A percentile compares a stretch with the other conserved stretches of the same genome.
These are phyloP conservation scores for Abrostola triplasia DNA, from an alignment of 2,888 invertebrate species.

Conservation along the genomic window DNA sequence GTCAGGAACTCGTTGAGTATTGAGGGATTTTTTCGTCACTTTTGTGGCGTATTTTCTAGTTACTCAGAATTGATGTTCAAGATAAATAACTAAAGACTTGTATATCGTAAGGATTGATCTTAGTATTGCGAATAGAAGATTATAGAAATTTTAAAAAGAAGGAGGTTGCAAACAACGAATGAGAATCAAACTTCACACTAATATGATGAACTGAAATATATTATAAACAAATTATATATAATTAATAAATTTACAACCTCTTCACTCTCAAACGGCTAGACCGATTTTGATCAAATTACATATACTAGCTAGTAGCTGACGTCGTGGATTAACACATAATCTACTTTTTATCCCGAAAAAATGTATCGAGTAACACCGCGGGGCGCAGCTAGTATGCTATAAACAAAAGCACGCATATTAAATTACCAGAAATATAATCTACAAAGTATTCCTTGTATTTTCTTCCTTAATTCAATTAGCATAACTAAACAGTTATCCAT, in stretches of 20 bases:
- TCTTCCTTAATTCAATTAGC: constrained; percentile 18
- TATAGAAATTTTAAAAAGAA: background rate
- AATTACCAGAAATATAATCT: background rate
- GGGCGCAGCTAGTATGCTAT: too few relatives aligned
- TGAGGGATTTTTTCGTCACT: constrained; percentile 18
- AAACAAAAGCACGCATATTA: background rate
- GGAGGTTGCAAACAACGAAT: background rate
- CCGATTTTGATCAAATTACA: too few relatives aligned
- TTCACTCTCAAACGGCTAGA: too few relatives aligned
- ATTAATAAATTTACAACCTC: too few relatives aligned
- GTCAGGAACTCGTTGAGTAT: constrained; percentile 33
- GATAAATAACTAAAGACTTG: background rate
- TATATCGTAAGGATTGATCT: background rate
- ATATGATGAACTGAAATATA: too few relatives aligned
- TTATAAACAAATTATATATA: too few relatives aligned
- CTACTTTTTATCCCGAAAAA: too few relatives aligned
- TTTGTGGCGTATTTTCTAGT: constrained; percentile 19
- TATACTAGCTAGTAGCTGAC: too few relatives aligned
- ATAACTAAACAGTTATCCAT: background rate
- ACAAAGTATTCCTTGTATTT: background rate
- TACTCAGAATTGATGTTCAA: constrained; percentile 5
- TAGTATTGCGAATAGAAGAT: background rate
- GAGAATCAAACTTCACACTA: background rate
- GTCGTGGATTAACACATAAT: too few relatives aligned
- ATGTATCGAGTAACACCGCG: too few relatives aligned